These are phyloP conservation scores for Campylomormyrus tamandua DNA, from an alignment of 2,113 vertebrate species.

Conservation along the genomic window DNA sequence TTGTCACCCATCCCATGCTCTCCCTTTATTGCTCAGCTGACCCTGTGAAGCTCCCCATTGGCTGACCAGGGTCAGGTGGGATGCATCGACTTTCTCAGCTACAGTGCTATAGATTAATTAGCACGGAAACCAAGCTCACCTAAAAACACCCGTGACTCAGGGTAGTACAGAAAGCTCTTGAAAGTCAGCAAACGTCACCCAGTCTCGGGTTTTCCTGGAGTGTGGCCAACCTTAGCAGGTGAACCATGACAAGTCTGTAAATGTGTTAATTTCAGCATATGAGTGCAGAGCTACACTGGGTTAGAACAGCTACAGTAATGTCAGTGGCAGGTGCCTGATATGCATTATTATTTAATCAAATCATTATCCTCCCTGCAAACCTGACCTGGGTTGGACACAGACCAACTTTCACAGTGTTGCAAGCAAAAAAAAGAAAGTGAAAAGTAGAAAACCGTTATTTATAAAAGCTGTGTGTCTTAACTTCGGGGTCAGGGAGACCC, in stretches of 20 bases:
- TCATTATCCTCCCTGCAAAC: not conserved
- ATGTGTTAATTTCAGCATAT: not conserved
- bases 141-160: not conserved
- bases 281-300: not conserved
- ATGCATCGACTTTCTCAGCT: not conserved
- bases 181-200: not conserved
- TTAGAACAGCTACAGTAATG: not conserved
- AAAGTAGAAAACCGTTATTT: not conserved
- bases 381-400: not conserved
- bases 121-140: not conserved
- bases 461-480: not conserved
- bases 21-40: not conserved
- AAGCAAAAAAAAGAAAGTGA: not conserved
- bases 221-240: not conserved
- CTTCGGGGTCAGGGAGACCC: not conserved
- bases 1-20: not conserved
- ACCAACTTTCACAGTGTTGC: not conserved
- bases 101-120: not conserved
- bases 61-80: not conserved
- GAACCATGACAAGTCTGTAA: not conserved
- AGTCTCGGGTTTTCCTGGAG: not conserved
- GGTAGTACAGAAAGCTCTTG: not conserved
- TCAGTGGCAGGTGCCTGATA: not conserved
- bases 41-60: not conserved
- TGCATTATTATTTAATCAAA: not conserved